Evolutionary conservation across 1,140 invertebrate genomes (phyloP), one percentile per base, ranked within the genome.

Genomic region (Papilio dardanus): DNA sequence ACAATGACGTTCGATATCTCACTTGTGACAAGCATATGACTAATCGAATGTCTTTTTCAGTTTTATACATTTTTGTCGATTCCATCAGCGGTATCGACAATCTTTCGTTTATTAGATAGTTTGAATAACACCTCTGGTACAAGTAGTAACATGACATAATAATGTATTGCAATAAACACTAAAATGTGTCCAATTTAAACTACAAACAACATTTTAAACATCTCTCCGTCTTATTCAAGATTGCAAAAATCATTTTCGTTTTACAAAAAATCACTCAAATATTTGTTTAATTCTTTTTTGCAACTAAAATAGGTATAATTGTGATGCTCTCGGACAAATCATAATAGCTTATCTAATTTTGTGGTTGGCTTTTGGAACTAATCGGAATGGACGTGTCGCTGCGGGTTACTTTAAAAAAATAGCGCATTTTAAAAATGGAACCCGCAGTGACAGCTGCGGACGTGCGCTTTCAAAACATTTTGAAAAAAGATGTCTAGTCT

Each of bases 371-470:
- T 77, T 82, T 82, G 83, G 81, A 81, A 90, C 88, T 83, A 87
- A 90, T 90, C 80, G 84, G 65, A 76, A 77, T 81, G 82, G 87
- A 88, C 87, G 86, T 89, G 87, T 81, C 84, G 78, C 84, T 74
- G 81, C 84, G 81, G 84, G 81, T 77, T 71, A 79, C 81, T 81
- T 81, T 81, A 78, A 81, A 85, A 85, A 83, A 83, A 85, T 78
- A 81, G 81, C 77, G 77, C 79, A 74, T 81, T 85, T 76, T 80
- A 74, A 83, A 82, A 82, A 82, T 79, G 78, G 77, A 79, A 65
- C 80, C 81, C 81, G 79, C 81, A 75, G 78, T 54, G 82, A 77
- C 82, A 85, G 77, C 79, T 82, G 80, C 77, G 77, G 79, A 82
- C 76, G 37, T 31, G 68, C 42, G 68, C 68, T 50, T 71, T 50